phyloP scores from a whole-genome alignment of 2,113 vertebrate species.

The Caranx ignobilis region DNA sequence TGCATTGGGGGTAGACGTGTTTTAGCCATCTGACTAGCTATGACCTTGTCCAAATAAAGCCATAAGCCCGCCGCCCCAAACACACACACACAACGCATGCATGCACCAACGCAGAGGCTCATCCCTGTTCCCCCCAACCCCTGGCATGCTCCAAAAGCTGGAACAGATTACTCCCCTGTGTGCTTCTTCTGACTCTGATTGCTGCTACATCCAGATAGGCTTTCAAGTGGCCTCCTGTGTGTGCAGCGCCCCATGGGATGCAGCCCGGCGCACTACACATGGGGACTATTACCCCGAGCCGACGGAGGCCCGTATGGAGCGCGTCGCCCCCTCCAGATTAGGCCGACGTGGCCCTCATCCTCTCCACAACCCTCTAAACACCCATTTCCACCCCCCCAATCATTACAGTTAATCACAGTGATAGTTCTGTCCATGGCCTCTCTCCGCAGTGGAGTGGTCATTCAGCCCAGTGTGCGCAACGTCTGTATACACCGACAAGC shows the following conservation, averaged over 20 bases:
- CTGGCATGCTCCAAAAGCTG: constrained; percentile 82
- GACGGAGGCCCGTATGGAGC: constrained; percentile 52
- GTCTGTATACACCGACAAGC: constrained; percentile 29
- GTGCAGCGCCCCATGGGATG: constrained; percentile 75
- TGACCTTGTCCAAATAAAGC: constrained; percentile 80
- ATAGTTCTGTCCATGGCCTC: constrained; percentile 70
- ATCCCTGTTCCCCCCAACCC: constrained; percentile 65
- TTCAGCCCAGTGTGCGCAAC: constrained; percentile 39
- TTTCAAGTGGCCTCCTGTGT: constrained; percentile 85
- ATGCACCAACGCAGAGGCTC: constrained; percentile 45
- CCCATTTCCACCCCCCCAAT: constrained; percentile 75
- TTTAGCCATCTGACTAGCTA: constrained; percentile 68
- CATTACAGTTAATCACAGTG: constrained; percentile 78
- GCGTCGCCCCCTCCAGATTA: constrained; percentile 65
- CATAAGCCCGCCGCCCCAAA: constrained; percentile 32
- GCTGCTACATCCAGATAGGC: constrained; percentile 83
- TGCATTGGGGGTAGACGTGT: constrained; percentile 40
- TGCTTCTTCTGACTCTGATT: constrained; percentile 82
- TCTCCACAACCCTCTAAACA: constrained; percentile 74
- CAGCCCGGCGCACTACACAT: constrained; percentile 79
- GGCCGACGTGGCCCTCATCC: constrained; percentile 66
- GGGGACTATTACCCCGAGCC: constrained; percentile 81
- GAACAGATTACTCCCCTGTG: constrained; percentile 85
- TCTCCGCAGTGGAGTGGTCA: constrained; percentile 68
- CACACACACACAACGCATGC: background rate